Base-by-base conservation (phyloP, 1,140 invertebrate species). In the Drosophila sechellia region DNA sequence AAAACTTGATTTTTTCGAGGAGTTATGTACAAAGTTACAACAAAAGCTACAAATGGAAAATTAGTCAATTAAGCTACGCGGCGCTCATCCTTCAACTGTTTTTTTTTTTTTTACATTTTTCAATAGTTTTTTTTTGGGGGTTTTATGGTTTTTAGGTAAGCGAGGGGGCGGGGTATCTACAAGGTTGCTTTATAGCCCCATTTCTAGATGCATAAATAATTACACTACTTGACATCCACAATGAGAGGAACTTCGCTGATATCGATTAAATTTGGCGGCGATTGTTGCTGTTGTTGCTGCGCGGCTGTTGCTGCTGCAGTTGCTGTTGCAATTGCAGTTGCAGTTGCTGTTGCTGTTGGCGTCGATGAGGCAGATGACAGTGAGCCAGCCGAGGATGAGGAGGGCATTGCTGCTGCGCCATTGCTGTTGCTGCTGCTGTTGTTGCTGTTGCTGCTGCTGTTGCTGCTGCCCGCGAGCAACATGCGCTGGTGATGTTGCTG, bases 171-270 rank as follows among this genome's bases (percentile, higher is more conserved):
- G 46, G 71, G 75, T 59, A 76, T 80, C 77, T 77, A 71, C 48
- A 55, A 58, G 35, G 39, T 73, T 69, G 60, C 65, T 65, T 59
- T 65, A 65, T 27, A 65, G 48, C 69, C 60, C 74, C 56, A 56
- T 83, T 86, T 56, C 79, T 77, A 55, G 76, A 90, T 90, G 83
- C 69, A 90, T 77, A 79, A 89, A 86, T 89, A 81, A 89, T 76
- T 81, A 86, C 79, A 81, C 81, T 92, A 92, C 91, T 92, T 92
- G 91, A 92, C 91, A 92, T 92, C 91, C 80, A 92, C 91, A 91
- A 91, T 90, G 68, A 92, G 90, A 92, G 91, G 91, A 92, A 92
- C 91, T 91, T 92, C 91, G 54, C 91, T 92, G 86, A 90, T 92
- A 90, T 92, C 91, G 80, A 92, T 90, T 79, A 92, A 85, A 90